These are phyloP conservation scores for Sciurus vulgaris DNA, from an alignment of 2,797 vertebrate genomes.

Conservation along the genomic window DNA sequence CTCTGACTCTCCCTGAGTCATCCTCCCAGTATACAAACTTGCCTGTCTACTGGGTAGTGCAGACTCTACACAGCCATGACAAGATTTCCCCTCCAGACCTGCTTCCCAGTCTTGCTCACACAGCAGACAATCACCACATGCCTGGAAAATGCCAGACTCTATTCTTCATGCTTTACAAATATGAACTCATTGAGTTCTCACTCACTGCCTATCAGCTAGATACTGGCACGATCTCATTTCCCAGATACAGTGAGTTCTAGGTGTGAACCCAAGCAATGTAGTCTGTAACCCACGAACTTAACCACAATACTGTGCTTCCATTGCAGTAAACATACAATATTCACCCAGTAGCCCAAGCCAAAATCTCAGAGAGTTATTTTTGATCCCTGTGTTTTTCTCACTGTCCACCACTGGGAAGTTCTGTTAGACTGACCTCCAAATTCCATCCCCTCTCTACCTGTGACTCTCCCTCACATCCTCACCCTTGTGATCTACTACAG, in stretches of 20 bases:
- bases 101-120: background rate
- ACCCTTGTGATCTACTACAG: too few relatives aligned
- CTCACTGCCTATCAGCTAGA: background rate
- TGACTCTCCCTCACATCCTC: background rate
- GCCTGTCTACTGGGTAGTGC: background rate
- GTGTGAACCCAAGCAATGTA: background rate
- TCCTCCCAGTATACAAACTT: background rate
- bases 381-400: background rate
- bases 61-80: background rate
- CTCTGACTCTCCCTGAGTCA: background rate
- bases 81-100: background rate
- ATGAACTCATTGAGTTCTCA: background rate
- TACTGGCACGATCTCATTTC: background rate
- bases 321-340: fast-evolving
- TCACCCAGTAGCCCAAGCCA: background rate
- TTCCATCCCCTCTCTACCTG: background rate
- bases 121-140: background rate
- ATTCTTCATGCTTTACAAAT: background rate
- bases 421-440: background rate
- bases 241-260: background rate
- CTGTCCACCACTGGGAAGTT: background rate
- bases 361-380: background rate
- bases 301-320: background rate
- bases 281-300: background rate
- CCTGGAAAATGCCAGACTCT: background rate